Evolutionary conservation across 2,113 vertebrate species (phyloP), one percentile per base, ranked within the genome.

Genomic region (Hippocampus guttulatus): DNA sequence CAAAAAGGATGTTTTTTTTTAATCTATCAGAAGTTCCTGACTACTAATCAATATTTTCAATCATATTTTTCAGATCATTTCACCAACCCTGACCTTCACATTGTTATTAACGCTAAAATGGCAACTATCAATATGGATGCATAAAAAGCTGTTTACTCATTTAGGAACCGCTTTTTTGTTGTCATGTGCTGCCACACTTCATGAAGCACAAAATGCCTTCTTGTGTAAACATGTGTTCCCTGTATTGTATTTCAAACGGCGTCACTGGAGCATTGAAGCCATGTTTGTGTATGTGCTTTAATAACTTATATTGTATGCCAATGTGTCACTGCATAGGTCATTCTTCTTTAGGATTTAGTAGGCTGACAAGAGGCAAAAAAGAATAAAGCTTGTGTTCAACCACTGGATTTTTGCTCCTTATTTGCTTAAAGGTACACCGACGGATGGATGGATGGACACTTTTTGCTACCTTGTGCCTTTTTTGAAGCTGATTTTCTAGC

Each of bases 1-100:
- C 30, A 30, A 5, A 61, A 33, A 18, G 0, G 0, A 33, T 61
- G 57, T 45, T 45, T 45, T 14, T 43, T 52, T 18, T 16, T 15
- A 4, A 23, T 61, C 1, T 61, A 30, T 33, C 33, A 25, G 12
- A 10, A 15, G 30, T 16, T 61, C 8, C 23, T 61, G 2, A 30
- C 14, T 30, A 33, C n/a, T 14, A 45, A 45, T 66, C 5, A 67
- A 16, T 67, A 6, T 54, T 7, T 23, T 33, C 16, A 11, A n/a
- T 68, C 20, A 12, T 0, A 12, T 0, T 65, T 30, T 84, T 76
- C 82, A 93, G 92, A 89, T 79, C 79, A 93, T 74, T 93, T 93
- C 87, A 87, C 67, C 40, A 85, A 90, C 65, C 83, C 88, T 47
- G 68, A 88, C 65, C 82, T 89, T 63, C 67, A 60, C 14, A 58